Evolutionary conservation across 2,888 invertebrate species (phyloP), one percentile per base, ranked within the genome.

Genomic region (Oscheius sp.): DNA sequence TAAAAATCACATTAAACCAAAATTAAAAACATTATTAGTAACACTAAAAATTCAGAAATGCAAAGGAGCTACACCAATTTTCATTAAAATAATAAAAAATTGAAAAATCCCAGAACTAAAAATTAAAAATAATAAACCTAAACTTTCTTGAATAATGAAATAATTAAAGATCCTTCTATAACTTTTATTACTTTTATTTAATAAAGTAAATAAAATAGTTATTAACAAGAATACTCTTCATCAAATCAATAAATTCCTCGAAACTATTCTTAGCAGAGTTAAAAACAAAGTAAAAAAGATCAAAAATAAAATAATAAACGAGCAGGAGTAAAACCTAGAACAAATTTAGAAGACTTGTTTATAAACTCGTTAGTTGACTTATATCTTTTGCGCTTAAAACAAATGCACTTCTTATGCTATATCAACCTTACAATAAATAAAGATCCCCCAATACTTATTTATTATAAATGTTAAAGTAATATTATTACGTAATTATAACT

Each of bases 341-440:
- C 74, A 82, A 82, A 76, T 83, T 83, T 83, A 83, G 83, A 83
- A 83, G 83, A 83, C 81, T 76, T 81, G 76, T n/a, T 74, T 75
- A 78, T 74, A 76, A 79, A 79, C 76, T 79, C 79, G 76, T 81
- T 79, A 79, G 76, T 80, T 79, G 82, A 79, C 57, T 55, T 79
- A 78, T 77, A 83, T 81, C 83, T 83, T 83, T 82, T 79, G 83
- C 79, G 77, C 83, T 82, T 83, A 83, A 83, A 83, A 79, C 83
- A 79, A 83, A 83, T 81, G 80, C 81, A 83, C 80, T 83, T 82
- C 80, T 82, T 82, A 79, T 83, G 81, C 83, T 83, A 83, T 78
- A 81, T 75, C 79, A 82, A 79, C n/a, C 77, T 79, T 75, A 50
- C 10, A 53, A n/a, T n/a, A 81, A 42, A 42, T 42, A 42, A 42